These are phyloP conservation scores for Drosophila elegans DNA, from an alignment of 1,140 invertebrate species.

Conservation along the genomic window DNA sequence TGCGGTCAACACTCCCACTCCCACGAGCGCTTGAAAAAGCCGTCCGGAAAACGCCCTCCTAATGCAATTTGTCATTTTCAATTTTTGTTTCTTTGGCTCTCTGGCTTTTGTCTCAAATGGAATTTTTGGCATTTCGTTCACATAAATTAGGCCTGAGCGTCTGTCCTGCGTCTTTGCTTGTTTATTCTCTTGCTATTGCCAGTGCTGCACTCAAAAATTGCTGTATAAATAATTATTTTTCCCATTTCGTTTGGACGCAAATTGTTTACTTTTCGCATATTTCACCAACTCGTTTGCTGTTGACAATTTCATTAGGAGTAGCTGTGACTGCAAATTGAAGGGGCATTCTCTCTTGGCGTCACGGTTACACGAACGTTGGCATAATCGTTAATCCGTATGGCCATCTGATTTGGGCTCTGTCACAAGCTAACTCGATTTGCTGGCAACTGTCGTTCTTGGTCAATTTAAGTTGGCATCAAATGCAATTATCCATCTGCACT, in stretches of 20 bases:
- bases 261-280: slow-evolving; percentile 56
- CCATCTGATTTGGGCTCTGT: slow-evolving; percentile 26
- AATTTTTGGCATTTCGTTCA: slow-evolving; percentile 74
- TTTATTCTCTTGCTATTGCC: slow-evolving; percentile 12
- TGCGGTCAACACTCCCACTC: slow-evolving; percentile 55
- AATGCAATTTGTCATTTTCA: slow-evolving; percentile 82
- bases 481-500: slow-evolving; percentile 30
- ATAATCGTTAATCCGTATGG: slow-evolving; percentile 37
- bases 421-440: slow-evolving; percentile 31
- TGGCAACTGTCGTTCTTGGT: slow-evolving; percentile 19
- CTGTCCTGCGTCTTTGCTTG: slow-evolving; percentile 1
- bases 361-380: slow-evolving; percentile 3
- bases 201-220: slow-evolving; percentile 59
- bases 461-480: slow-evolving; percentile 40
- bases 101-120: slow-evolving; percentile 63
- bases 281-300: slow-evolving; percentile 12
- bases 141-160: slow-evolving; percentile 63
- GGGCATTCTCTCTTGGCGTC: not conserved
- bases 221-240: slow-evolving; percentile 59
- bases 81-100: slow-evolving; percentile 48
- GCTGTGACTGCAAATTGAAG: slow-evolving; percentile 29
- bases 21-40: slow-evolving; percentile 1
- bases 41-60: slow-evolving; percentile 16
- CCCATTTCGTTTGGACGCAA: slow-evolving; percentile 57
- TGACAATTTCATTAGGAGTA: slow-evolving; percentile 26